Conservation (phyloP, 2,888 invertebrate genomes). For the Fragum whitleyi region DNA sequence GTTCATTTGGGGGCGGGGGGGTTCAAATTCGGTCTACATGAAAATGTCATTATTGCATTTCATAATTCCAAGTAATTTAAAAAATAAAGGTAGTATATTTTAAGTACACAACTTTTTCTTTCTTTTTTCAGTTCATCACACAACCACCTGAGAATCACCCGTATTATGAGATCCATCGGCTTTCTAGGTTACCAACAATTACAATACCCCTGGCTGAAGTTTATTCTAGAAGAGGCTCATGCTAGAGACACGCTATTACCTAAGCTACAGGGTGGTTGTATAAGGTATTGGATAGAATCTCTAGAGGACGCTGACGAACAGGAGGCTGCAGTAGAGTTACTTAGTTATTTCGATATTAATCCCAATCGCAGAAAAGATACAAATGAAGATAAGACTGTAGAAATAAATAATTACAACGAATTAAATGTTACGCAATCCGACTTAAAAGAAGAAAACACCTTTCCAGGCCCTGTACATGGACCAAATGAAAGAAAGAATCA, state of each 20-base stretch:
- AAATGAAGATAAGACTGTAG: neutral
- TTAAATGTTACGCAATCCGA: too few relatives aligned
- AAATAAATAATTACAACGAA: too few relatives aligned
- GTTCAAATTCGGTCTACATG: too few relatives aligned
- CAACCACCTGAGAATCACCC: constrained; percentile 47
- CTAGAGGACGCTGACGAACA: constrained; percentile 30
- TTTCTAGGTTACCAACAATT: constrained; percentile 37
- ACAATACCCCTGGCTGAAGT: constrained; percentile 41
- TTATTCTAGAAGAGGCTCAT: constrained; percentile 31
- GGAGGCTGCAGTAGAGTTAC: neutral
- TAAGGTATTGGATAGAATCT: constrained; percentile 41
- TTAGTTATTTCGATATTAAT: neutral
- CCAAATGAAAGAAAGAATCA: too few relatives aligned
- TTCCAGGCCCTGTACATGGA: too few relatives aligned
- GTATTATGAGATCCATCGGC: constrained; percentile 49
- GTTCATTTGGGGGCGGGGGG: too few relatives aligned
- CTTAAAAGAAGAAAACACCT: too few relatives aligned
- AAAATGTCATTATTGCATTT: too few relatives aligned
- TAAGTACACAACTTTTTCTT: too few relatives aligned
- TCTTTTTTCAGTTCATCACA: constrained; percentile 37
- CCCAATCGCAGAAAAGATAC: neutral
- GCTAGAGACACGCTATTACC: constrained; percentile 30
- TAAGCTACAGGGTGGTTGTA: constrained; percentile 19
- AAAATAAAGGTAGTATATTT: too few relatives aligned
- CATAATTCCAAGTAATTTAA: too few relatives aligned